Conservation (phyloP, 2,113 vertebrate species). For the Rhineura floridana region DNA sequence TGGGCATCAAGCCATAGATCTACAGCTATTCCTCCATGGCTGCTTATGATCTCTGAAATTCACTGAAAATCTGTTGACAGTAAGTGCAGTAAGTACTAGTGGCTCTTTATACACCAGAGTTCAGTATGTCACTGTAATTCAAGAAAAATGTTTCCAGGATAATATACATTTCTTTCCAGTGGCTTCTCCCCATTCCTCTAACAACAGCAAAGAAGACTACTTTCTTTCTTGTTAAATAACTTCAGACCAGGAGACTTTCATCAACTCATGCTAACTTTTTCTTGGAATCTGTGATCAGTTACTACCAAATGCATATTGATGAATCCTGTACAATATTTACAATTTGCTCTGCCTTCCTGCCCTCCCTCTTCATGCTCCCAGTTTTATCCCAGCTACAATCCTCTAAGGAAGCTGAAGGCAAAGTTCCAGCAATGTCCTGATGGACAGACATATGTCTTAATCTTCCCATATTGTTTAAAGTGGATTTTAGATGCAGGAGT, state of each 20-base stretch:
- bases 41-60: neutral
- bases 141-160: constrained; percentile 1
- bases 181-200: neutral
- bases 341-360: constrained; percentile 30
- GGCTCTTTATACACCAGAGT: neutral
- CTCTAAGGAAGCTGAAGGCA: no score
- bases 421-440: neutral
- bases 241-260: constrained; percentile 16
- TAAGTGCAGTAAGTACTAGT: no score
- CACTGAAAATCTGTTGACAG: neutral
- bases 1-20: neutral
- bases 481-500: neutral
- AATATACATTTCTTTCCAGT: constrained; percentile 4
- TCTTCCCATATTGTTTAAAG: neutral
- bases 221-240: neutral
- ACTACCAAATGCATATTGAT: constrained; percentile 23
- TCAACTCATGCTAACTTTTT: constrained; percentile 10
- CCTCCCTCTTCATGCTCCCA: neutral
- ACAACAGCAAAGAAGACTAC: constrained; percentile 1
- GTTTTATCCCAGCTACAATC: neutral
- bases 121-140: constrained; percentile 24
- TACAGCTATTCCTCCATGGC: constrained; percentile 39
- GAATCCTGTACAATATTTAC: neutral
- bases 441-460: neutral
- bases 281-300: constrained; percentile 12